These are phyloP conservation scores for Drosophila nigrodunni DNA, from an alignment of 1,140 invertebrate genomes.

Conservation along the genomic window DNA sequence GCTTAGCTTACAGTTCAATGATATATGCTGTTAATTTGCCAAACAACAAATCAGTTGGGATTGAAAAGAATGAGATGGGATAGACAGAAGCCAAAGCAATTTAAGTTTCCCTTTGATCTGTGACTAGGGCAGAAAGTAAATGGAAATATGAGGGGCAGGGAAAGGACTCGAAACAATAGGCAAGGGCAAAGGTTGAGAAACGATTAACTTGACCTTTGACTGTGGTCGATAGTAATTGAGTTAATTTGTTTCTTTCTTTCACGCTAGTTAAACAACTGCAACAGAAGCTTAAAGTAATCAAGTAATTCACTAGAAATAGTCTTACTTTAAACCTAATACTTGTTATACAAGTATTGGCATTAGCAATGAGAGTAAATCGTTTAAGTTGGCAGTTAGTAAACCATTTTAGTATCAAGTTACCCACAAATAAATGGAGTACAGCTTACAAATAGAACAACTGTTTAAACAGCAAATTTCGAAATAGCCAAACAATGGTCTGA, in stretches of 20 bases:
- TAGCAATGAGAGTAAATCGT: conserved; percentile 4
- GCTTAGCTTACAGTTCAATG: conserved; percentile 67
- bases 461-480: conserved; percentile 41
- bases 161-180: not conserved
- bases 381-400: conserved; percentile 2
- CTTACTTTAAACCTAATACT: too few relatives aligned
- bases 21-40: conserved; percentile 74
- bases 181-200: conserved; percentile 7
- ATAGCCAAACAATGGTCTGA: conserved; percentile 31
- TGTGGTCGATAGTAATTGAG: conserved; percentile 3
- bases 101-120: conserved; percentile 50
- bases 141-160: not conserved
- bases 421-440: conserved; percentile 2
- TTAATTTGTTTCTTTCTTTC: not conserved
- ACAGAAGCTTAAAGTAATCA: not conserved
- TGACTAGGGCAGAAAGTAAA: conserved; percentile 33
- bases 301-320: not conserved
- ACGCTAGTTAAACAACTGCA: not conserved
- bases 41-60: conserved; percentile 40
- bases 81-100: not conserved
- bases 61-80: not conserved
- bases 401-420: conserved; percentile 30
- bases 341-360: not conserved
- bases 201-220: conserved; percentile 16
- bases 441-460: conserved; percentile 11